Evolutionary conservation across 2,113 vertebrate species (phyloP), one percentile per base, ranked within the genome.

Genomic region (Malurus alboscapulatus): DNA sequence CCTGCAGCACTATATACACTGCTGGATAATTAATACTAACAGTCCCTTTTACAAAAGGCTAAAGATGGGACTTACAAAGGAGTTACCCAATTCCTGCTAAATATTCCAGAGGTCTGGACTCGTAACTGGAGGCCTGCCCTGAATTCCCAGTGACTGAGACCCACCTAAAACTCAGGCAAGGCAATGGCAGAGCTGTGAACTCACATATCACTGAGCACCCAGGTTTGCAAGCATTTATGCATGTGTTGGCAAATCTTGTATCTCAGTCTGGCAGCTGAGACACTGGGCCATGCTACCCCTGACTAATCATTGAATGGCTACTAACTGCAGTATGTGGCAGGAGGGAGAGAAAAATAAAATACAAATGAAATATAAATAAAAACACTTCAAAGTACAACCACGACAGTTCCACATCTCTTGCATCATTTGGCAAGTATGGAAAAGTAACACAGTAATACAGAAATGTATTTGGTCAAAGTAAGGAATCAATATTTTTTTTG

Each of bases 381-480:
- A 90, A 30, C 51, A 83, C 76, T 80, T 53, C 6, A 8, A 27
- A 66, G 61, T 65, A 73, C 45, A 58, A 53, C 18, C 45, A 81
- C 87, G 67, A 3, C 36, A 47, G 42, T 55, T 63, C 54, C 4
- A 14, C 58, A 74, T 66, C 27, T 76, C 54, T 78, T 67, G 34
- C 40, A 53, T 88, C 11, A 2, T 87, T 89, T 58, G 57, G n/a
- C 13, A 74, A 84, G 62, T 32, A 91, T 6, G 55, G 62, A 91
- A 78, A 84, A 81, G 51, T 76, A 92, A 95, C 73, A 84, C 3
- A 24, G 77, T 63, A 88, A 92, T 42, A 89, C 55, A 89, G 65
- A 90, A 92, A 83, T 84, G 83, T 83, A 85, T 84, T 83, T 75
- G 93, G 95, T 96, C 78, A 84, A 96, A 92, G 90, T 76, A 93